Conservation (phyloP, 2,797 vertebrate genomes). For the Parotocinclus haroldoi region DNA sequence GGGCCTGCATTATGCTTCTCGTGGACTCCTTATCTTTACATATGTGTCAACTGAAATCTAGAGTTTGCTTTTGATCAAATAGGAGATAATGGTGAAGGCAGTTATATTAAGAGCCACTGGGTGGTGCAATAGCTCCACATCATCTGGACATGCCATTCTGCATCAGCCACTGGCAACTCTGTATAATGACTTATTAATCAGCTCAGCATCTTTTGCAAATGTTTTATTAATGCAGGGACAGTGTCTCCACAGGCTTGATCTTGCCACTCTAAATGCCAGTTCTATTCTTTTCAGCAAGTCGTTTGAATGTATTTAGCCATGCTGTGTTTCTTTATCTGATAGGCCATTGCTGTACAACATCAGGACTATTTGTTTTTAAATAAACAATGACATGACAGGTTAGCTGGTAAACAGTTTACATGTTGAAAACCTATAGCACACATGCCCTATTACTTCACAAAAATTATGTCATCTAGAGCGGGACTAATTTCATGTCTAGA, state of each 20-base stretch:
- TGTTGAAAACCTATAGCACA: too few species aligned
- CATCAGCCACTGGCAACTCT: slow-evolving; percentile 50
- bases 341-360: not conserved
- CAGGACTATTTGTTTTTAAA: slow-evolving; percentile 5
- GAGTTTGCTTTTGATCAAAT: not conserved
- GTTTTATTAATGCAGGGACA: slow-evolving; percentile 63
- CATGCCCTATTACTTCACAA: too few species aligned
- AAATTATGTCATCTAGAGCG: too few species aligned
- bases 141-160: slow-evolving; percentile 18
- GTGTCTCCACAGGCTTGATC: slow-evolving; percentile 32
- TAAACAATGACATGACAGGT: not conserved
- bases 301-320: too few species aligned
- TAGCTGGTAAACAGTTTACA: too few species aligned
- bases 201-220: slow-evolving; percentile 48
- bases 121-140: slow-evolving; percentile 62
- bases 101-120: slow-evolving; percentile 51
- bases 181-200: slow-evolving; percentile 64
- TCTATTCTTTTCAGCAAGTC: slow-evolving; percentile 26
- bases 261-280: slow-evolving; percentile 27
- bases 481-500: too few species aligned
- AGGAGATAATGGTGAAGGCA: not conserved
- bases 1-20: not conserved
- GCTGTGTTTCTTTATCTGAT: slow-evolving; percentile 16
- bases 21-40: not conserved
- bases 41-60: too few species aligned